phyloP scores from a whole-genome alignment of 2,888 invertebrate genomes.

The Dendrolimus pini region DNA sequence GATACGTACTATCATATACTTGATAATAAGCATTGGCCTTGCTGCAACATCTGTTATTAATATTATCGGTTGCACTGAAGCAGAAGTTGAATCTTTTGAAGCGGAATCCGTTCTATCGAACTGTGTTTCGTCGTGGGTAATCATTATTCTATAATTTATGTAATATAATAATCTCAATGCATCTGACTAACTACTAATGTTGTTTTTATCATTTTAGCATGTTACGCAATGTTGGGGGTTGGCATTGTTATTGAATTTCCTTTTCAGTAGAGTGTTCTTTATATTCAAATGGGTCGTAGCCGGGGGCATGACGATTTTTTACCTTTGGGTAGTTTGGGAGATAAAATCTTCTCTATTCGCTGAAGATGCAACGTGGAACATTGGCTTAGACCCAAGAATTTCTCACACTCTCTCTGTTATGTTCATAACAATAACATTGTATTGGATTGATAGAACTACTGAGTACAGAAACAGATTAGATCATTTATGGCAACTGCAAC shows the following conservation, averaged over 20 bases:
- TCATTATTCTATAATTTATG: constrained; percentile 17
- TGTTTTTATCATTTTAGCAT: constrained; percentile 77
- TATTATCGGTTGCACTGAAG: constrained; percentile 65
- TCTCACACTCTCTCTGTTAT: constrained; percentile 85
- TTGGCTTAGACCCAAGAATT: constrained; percentile 79
- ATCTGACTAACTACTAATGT: constrained; percentile 1
- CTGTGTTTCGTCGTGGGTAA: constrained; percentile 72
- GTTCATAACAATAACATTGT: constrained; percentile 85
- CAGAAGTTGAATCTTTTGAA: constrained; percentile 27
- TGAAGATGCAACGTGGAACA: constrained; percentile 82
- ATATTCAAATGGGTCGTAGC: constrained; percentile 87
- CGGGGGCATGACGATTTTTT: constrained; percentile 78
- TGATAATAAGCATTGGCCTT: constrained; percentile 80
- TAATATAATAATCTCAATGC: constrained; percentile 3
- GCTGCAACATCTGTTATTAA: constrained; percentile 81
- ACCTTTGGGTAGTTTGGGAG: constrained; percentile 82
- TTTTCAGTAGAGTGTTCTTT: constrained; percentile 91
- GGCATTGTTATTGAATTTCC: constrained; percentile 82
- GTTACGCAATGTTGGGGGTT: constrained; percentile 83
- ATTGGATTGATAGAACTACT: constrained; percentile 91
- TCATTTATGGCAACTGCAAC: constrained; percentile 80
- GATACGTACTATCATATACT: constrained; percentile 80
- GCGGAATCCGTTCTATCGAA: constrained; percentile 48
- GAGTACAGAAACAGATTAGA: constrained; percentile 94
- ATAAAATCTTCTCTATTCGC: constrained; percentile 75